Evolutionary conservation across 2,797 vertebrate species (phyloP).

Genomic region (Euphonia xanthogaster): DNA sequence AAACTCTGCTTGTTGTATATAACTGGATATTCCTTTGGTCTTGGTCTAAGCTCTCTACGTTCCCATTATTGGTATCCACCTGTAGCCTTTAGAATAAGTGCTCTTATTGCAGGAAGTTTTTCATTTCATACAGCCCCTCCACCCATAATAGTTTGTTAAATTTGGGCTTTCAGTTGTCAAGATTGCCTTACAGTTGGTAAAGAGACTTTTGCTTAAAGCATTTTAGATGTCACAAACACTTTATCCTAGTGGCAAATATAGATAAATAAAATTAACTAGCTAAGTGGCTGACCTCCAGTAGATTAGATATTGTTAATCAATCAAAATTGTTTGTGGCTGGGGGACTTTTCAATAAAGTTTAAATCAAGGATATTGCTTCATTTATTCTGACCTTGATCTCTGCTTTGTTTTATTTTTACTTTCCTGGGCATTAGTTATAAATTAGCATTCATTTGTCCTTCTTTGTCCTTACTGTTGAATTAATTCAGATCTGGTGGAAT

Average conservation of each 20-base stretch:
- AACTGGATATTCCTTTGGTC: neutral
- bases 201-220: neutral
- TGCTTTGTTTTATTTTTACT: constrained; percentile 17
- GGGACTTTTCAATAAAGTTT: neutral
- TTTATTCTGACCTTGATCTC: neutral
- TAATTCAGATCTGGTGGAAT: constrained; percentile 16
- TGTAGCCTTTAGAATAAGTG: neutral
- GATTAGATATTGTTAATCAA: neutral
- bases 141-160: neutral
- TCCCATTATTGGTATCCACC: neutral
- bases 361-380: neutral
- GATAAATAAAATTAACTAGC: neutral
- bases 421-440: constrained; percentile 47
- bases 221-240: neutral
- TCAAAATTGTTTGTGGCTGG: neutral
- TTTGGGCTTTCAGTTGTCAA: neutral
- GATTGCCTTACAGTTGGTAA: neutral
- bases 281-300: neutral
- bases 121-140: rapidly evolving
- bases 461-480: constrained; percentile 25
- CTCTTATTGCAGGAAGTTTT: neutral
- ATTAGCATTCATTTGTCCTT: constrained; percentile 61
- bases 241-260: neutral
- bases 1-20: neutral
- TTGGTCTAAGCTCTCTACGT: neutral